These are phyloP conservation scores for Donacobius atricapilla DNA, from an alignment of 2,113 vertebrate species.

Conservation along the genomic window DNA sequence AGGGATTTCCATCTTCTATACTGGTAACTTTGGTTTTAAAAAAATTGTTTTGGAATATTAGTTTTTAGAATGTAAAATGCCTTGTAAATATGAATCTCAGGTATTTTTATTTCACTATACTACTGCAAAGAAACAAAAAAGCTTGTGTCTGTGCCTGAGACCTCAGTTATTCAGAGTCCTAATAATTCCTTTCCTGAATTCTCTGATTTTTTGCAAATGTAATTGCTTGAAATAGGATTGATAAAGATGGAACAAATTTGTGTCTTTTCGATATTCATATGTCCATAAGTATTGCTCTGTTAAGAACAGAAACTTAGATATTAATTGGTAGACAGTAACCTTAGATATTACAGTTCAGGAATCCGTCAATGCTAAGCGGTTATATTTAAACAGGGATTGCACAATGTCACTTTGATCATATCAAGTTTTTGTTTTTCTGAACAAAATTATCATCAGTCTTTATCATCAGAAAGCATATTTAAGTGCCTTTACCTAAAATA, in stretches of 20 bases:
- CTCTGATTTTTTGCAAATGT: neutral
- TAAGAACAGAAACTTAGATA: neutral
- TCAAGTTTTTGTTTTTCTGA: neutral
- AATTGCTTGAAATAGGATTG: neutral
- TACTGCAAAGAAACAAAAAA: neutral
- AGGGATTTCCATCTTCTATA: neutral
- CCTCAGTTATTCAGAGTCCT: neutral
- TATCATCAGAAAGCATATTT: neutral
- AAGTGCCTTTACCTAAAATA: neutral
- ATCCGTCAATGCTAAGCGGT: neutral
- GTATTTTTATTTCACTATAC: neutral
- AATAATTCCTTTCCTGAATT: neutral
- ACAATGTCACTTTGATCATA: neutral
- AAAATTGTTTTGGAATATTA: neutral
- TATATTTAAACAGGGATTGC: neutral
- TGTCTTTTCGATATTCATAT: neutral
- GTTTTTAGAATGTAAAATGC: neutral
- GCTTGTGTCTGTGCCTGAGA: neutral
- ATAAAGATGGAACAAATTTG: neutral
- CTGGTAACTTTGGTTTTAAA: neutral
- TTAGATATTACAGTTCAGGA: neutral
- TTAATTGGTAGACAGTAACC: neutral
- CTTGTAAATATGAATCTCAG: neutral
- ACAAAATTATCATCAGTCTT: neutral
- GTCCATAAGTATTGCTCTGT: neutral